Evolutionary conservation across 2,113 vertebrate species (phyloP).

Genomic region (Isichthys henryi): DNA sequence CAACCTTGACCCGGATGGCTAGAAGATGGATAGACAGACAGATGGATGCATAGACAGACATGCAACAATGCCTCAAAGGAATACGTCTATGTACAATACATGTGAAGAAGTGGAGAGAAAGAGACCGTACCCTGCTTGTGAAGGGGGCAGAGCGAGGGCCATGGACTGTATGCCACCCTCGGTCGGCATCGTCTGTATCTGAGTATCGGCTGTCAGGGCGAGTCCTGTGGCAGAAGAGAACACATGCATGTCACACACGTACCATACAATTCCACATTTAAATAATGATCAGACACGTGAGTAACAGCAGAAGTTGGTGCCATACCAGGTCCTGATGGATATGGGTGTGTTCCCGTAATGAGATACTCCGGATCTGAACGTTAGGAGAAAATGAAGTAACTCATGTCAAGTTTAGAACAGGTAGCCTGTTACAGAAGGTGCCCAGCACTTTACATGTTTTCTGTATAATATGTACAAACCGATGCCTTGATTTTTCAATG

Average conservation of each 20-base stretch:
- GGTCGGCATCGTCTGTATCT: conserved; percentile 89
- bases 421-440: not conserved
- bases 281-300: not conserved
- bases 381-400: conserved; percentile 35
- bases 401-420: not conserved
- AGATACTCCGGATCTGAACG: conserved; percentile 84
- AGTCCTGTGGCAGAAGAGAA: conserved; percentile 63
- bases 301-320: not conserved
- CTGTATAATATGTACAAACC: not conserved
- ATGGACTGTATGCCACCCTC: conserved; percentile 82
- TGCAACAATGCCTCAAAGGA: not conserved
- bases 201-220: conserved; percentile 88
- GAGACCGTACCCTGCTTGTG: conserved; percentile 74
- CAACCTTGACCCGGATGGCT: not conserved
- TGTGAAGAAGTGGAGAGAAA: not conserved
- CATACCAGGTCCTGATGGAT: conserved; percentile 87
- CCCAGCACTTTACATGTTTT: not conserved
- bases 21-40: not conserved
- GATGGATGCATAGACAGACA: not conserved
- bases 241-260: not conserved
- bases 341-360: conserved; percentile 92
- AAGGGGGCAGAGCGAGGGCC: conserved; percentile 76
- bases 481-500: not conserved
- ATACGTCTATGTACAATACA: not conserved
- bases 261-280: not conserved